These are phyloP conservation scores for Limonius californicus DNA, from an alignment of 1,140 invertebrate genomes.

Conservation along the genomic window DNA sequence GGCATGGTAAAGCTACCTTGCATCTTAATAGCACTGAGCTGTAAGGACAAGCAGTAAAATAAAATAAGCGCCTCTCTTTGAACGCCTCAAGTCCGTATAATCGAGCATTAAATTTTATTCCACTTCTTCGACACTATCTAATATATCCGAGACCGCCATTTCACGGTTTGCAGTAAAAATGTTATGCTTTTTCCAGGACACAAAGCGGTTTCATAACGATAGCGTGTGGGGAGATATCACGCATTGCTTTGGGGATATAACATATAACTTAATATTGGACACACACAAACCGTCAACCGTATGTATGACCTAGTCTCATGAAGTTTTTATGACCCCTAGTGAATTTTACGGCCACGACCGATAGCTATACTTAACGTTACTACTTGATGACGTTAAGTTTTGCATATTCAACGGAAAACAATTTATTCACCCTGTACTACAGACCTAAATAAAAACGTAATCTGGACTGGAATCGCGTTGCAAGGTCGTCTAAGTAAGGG, in stretches of 20 bases:
- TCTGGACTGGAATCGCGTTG: no score
- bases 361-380: slow-evolving; percentile 2
- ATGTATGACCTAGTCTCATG: slow-evolving; percentile 2
- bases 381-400: background rate
- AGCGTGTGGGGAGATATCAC: slow-evolving; percentile 9
- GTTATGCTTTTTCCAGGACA: slow-evolving; percentile 14
- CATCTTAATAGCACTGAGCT: background rate
- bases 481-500: no score
- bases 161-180: slow-evolving; percentile 9
- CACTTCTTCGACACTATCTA: slow-evolving; percentile 13
- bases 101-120: slow-evolving; percentile 14
- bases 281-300: slow-evolving; percentile 8
- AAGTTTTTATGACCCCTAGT: slow-evolving; percentile 4
- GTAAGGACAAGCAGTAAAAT: slow-evolving; percentile 5
- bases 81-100: slow-evolving; percentile 9
- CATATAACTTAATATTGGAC: slow-evolving; percentile 11
- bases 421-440: background rate
- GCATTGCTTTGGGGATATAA: slow-evolving; percentile 7
- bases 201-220: slow-evolving; percentile 13
- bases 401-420: background rate
- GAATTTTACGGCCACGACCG: background rate
- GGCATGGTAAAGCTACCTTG: background rate
- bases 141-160: slow-evolving; percentile 6
- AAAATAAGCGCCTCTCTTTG: background rate
- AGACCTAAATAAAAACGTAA: no score